phyloP scores from a whole-genome alignment of 2,888 invertebrate genomes.

The Apoderus coryli region DNA sequence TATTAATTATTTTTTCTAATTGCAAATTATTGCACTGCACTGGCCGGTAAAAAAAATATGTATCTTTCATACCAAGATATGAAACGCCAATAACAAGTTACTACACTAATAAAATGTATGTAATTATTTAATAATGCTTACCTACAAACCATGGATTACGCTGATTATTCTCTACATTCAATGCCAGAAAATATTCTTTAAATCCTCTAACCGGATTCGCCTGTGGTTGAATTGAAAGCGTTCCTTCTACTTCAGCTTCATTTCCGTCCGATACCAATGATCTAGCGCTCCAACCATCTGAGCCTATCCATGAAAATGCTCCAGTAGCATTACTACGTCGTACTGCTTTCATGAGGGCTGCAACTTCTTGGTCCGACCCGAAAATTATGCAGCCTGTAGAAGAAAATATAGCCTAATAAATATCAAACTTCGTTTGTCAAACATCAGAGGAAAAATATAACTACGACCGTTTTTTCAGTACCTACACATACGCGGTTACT shows the following conservation, averaged over 20 bases:
- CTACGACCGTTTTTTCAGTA: too few relatives aligned
- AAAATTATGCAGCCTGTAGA: constrained; percentile 86
- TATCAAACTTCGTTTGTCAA: too few relatives aligned
- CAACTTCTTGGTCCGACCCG: constrained; percentile 93
- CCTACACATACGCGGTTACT: too few relatives aligned
- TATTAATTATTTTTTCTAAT: too few relatives aligned
- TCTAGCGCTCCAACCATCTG: constrained; percentile 91
- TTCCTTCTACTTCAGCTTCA: constrained; percentile 84
- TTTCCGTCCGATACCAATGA: constrained; percentile 75
- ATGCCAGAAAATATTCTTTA: constrained; percentile 69
- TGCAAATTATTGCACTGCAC: too few relatives aligned
- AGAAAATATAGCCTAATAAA: too few relatives aligned
- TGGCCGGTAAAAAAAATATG: too few relatives aligned
- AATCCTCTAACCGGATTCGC: constrained; percentile 82
- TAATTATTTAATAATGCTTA: too few relatives aligned
- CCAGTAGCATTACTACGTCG: constrained; percentile 76
- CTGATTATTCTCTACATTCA: constrained; percentile 74
- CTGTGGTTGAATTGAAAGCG: constrained; percentile 86
- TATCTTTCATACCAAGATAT: too few relatives aligned
- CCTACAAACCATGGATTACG: constrained; percentile 95
- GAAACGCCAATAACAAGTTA: too few relatives aligned
- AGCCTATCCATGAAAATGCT: constrained; percentile 89
- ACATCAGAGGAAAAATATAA: too few relatives aligned
- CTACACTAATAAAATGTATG: too few relatives aligned
- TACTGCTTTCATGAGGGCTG: constrained; percentile 88